Conservation (phyloP, 2,888 invertebrate genomes). For the Itoplectis maculator region DNA sequence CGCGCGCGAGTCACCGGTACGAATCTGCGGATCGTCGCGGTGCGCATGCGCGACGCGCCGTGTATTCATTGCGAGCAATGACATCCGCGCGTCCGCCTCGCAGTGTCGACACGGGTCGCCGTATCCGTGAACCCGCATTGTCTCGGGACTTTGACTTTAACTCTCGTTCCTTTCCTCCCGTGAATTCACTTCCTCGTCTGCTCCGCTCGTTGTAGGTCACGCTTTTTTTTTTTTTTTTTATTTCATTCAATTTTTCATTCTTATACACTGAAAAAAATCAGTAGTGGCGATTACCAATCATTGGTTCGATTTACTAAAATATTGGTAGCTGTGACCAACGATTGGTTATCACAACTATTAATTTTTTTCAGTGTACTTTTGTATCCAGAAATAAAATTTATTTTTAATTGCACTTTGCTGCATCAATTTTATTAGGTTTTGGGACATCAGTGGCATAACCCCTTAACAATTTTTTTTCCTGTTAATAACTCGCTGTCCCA, state of each 20-base stretch:
- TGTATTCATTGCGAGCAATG: slow-evolving; percentile 6
- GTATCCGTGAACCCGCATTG: slow-evolving; percentile 69
- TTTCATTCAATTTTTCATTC: background rate
- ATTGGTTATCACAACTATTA: too few species aligned
- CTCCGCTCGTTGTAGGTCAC: background rate
- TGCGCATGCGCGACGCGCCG: slow-evolving; percentile 11
- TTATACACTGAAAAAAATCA: background rate
- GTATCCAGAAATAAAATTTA: too few species aligned
- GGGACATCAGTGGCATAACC: too few species aligned
- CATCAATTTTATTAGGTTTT: too few species aligned
- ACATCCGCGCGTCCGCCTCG: background rate
- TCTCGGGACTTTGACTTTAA: slow-evolving; percentile 69
- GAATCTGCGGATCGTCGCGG: slow-evolving; percentile 23
- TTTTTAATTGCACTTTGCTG: too few species aligned
- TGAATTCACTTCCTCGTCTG: background rate
- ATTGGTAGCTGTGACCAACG: too few species aligned
- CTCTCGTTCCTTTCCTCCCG: background rate
- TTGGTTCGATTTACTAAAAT: too few species aligned
- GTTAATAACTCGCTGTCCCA: slow-evolving; percentile 39
- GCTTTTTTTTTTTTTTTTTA: background rate
- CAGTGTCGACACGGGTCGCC: slow-evolving; percentile 25
- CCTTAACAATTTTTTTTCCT: slow-evolving; percentile 30
- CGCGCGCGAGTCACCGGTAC: slow-evolving; percentile 20
- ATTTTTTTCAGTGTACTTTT: too few species aligned
- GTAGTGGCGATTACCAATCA: too few species aligned